Evolutionary conservation across 2,113 vertebrate species (phyloP).

Genomic region (Aix galericulata): DNA sequence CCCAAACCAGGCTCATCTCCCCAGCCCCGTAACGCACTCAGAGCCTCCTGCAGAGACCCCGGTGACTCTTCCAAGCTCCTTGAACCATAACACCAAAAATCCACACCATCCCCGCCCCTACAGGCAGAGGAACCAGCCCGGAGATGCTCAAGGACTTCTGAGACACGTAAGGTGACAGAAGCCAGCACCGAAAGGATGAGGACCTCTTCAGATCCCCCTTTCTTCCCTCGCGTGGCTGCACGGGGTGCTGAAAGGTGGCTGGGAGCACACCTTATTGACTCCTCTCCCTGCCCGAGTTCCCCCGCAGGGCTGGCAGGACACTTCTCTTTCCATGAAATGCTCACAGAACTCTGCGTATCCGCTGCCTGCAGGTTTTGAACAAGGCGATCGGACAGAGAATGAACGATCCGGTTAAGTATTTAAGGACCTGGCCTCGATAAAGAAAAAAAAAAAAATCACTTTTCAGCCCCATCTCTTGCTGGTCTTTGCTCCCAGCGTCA

Average conservation of each 20-base stretch:
- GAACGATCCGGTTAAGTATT: background rate
- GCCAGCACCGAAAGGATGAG: rapidly evolving
- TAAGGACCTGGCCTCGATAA: background rate
- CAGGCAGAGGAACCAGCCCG: background rate
- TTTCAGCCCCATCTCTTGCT: background rate
- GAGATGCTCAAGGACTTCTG: background rate
- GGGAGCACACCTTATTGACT: background rate
- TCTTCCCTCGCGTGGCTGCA: background rate
- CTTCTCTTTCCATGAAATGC: conserved; percentile 48
- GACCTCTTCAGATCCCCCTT: background rate
- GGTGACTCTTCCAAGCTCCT: background rate
- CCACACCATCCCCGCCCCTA: rapidly evolving
- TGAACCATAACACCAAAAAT: background rate
- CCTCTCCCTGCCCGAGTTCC: background rate
- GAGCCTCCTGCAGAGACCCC: background rate
- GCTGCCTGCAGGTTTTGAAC: background rate
- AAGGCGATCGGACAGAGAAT: background rate
- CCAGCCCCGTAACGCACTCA: rapidly evolving
- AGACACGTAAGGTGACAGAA: rapidly evolving
- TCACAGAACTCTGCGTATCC: background rate
- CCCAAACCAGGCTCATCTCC: background rate
- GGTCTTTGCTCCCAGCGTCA: rapidly evolving
- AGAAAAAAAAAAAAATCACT: background rate
- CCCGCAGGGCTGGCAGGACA: background rate
- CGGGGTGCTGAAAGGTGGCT: background rate